Evolutionary conservation across 1,140 invertebrate species (phyloP).

Genomic region (Anthonomus grandis): DNA sequence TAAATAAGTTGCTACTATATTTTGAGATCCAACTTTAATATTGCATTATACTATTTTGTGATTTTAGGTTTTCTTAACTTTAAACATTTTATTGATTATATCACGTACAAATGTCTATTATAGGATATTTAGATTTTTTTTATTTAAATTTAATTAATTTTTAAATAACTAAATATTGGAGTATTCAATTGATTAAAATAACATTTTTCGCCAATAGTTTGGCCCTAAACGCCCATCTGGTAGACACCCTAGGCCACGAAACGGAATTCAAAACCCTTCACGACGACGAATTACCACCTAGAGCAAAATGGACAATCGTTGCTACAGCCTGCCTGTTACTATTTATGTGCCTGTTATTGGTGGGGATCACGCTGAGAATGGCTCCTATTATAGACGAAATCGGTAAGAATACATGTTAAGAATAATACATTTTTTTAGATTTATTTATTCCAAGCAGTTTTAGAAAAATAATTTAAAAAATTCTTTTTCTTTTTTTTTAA

Average conservation of each 20-base stretch:
- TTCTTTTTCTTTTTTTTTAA: no score
- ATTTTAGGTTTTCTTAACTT: no score
- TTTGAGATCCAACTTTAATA: no score
- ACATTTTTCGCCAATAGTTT: conserved; percentile 10
- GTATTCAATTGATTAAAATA: not conserved
- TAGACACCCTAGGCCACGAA: conserved; percentile 14
- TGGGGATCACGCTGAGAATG: conserved; percentile 85
- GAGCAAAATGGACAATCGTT: conserved; percentile 84
- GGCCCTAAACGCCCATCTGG: conserved; percentile 28
- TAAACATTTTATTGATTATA: no score
- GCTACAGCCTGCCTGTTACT: conserved; percentile 80
- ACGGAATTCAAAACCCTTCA: conserved; percentile 55
- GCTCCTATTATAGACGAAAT: conserved; percentile 90
- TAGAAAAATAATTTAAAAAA: no score
- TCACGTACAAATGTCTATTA: no score
- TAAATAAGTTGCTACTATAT: no score
- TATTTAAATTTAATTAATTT: no score
- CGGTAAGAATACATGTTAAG: conserved; percentile 72
- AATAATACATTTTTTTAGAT: no score
- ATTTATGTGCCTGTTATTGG: conserved; percentile 79
- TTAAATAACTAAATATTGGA: not conserved
- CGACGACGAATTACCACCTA: conserved; percentile 73
- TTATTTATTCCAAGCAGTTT: no score
- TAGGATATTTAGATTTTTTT: no score
- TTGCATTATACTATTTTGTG: no score